Evolutionary conservation across 2,113 vertebrate species (phyloP).

Genomic region (Cavia aperea): DNA sequence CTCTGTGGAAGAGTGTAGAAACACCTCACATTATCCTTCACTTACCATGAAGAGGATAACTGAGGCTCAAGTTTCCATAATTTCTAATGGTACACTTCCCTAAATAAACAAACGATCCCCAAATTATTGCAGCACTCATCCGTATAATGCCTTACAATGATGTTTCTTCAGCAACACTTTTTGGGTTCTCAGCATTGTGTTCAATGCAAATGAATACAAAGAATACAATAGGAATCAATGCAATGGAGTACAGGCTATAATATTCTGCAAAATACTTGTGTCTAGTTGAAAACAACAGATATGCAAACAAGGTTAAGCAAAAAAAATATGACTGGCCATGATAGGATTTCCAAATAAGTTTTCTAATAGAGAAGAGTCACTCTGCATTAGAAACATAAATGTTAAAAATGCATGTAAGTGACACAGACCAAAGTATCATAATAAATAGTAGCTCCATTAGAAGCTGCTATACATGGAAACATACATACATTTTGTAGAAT

Average conservation of each 20-base stretch:
- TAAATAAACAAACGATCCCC: not conserved
- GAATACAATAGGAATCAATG: not conserved
- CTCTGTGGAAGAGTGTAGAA: slow-evolving; percentile 1
- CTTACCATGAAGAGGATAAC: not conserved
- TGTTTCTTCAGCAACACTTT: not conserved
- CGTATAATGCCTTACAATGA: not conserved
- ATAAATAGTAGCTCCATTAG: not conserved
- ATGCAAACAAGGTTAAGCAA: not conserved
- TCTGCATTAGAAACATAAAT: not conserved
- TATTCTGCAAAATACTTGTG: not conserved
- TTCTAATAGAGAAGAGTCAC: not conserved
- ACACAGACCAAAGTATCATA: not conserved
- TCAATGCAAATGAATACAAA: not conserved
- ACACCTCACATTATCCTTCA: not conserved
- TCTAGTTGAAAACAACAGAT: slow-evolving; percentile 17
- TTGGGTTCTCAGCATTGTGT: not conserved
- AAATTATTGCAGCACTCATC: not conserved
- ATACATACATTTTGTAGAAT: not conserved
- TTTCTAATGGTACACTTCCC: not conserved
- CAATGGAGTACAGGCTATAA: not conserved
- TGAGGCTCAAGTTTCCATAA: not conserved
- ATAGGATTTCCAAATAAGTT: not conserved
- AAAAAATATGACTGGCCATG: not conserved
- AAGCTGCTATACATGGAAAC: not conserved
- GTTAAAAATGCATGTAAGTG: not conserved